phyloP scores from a whole-genome alignment of 2,797 vertebrate species.

The Coendou prehensilis region DNA sequence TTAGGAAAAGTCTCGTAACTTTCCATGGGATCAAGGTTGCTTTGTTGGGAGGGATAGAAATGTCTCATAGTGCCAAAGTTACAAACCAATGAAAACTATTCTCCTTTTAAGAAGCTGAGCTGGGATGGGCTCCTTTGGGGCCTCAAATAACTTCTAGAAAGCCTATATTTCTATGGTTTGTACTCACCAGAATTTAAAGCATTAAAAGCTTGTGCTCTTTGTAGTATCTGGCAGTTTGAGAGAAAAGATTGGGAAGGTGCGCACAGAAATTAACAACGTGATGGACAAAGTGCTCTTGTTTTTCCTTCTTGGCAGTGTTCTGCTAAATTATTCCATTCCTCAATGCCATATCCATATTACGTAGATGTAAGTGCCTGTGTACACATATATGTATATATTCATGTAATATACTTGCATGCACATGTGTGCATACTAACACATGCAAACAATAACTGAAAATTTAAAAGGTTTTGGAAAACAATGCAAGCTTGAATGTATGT shows the following conservation, averaged over 20 bases:
- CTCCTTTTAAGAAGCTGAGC: slow-evolving; percentile 5
- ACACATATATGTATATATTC: not conserved
- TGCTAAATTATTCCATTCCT: not conserved
- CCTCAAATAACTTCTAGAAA: not conserved
- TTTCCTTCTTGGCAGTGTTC: not conserved
- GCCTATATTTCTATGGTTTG: not conserved
- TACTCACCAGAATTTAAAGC: not conserved
- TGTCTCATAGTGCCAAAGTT: not conserved
- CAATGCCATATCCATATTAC: not conserved
- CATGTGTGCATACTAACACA: not conserved
- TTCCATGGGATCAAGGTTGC: not conserved
- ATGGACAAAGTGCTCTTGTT: not conserved
- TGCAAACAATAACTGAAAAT: not conserved
- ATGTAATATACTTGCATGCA: not conserved
- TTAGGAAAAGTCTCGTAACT: rapidly evolving
- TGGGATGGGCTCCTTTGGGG: not conserved
- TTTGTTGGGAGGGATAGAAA: not conserved
- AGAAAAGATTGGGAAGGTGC: not conserved
- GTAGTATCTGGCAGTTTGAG: not conserved
- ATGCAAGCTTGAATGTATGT: not conserved
- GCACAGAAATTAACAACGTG: not conserved
- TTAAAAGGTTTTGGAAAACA: slow-evolving; percentile 1
- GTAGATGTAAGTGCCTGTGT: not conserved
- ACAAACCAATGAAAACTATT: not conserved
- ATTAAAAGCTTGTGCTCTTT: not conserved